A percentile compares a stretch with the other conserved stretches of the same genome.
phyloP scores from a whole-genome alignment of 2,113 vertebrate species.

The Osmerus eperlanus region DNA sequence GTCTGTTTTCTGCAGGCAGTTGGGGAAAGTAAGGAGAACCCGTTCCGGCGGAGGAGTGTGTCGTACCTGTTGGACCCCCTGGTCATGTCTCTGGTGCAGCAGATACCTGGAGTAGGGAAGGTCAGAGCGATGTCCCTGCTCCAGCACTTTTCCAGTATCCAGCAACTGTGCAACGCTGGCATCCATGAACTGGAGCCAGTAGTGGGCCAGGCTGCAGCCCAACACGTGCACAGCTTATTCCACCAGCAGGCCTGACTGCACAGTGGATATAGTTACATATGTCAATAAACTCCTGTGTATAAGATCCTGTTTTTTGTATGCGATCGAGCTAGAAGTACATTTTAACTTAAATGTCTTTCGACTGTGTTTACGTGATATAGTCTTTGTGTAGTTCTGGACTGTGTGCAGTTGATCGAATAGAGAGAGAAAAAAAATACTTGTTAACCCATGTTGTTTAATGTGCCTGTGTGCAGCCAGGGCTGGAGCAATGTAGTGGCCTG shows the following conservation, averaged over 20 bases:
- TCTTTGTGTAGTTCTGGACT: too few relatives aligned
- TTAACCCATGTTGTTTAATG: too few relatives aligned
- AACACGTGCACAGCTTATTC: conserved; percentile 79
- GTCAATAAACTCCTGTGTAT: too few relatives aligned
- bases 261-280: background rate
- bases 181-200: conserved; percentile 69
- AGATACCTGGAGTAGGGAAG: conserved; percentile 84
- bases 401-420: too few relatives aligned
- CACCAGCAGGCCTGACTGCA: conserved; percentile 34
- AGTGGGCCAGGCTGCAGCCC: conserved; percentile 74
- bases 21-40: conserved; percentile 78
- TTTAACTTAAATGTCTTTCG: too few relatives aligned
- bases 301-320: too few relatives aligned
- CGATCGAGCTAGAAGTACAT: too few relatives aligned
- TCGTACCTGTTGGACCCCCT: conserved; percentile 60
- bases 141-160: conserved; percentile 77
- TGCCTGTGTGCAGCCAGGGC: too few relatives aligned
- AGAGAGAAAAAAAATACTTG: too few relatives aligned
- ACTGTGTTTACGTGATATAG: too few relatives aligned
- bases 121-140: conserved; percentile 82
- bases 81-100: conserved; percentile 74
- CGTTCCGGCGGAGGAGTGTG: conserved; percentile 67
- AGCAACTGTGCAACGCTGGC: conserved; percentile 72
- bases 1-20: conserved; percentile 72
- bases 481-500: background rate